Evolutionary conservation across 2,888 invertebrate genomes (phyloP).

Genomic region (Trichogramma evanescens): DNA sequence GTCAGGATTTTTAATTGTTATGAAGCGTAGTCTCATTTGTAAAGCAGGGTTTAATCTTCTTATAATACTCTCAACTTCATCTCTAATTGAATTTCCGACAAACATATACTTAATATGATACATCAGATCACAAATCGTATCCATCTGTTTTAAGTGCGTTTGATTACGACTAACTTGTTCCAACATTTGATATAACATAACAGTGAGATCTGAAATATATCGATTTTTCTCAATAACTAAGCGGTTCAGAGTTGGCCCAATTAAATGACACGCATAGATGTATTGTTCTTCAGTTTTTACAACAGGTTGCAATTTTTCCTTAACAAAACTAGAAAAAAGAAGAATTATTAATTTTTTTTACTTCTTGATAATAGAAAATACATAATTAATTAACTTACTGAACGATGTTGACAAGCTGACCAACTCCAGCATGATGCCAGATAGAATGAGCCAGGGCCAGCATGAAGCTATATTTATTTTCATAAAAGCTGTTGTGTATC

Average conservation of each 20-base stretch:
- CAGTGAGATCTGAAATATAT: conserved; percentile 77
- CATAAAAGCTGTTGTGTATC: conserved; percentile 70
- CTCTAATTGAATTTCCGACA: conserved; percentile 90
- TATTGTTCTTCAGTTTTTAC: conserved; percentile 84
- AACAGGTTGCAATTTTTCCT: conserved; percentile 74
- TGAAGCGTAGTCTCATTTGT: conserved; percentile 83
- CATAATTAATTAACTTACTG: conserved; percentile 51
- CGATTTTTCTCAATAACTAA: conserved; percentile 77
- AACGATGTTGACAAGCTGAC: conserved; percentile 78
- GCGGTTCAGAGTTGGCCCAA: conserved; percentile 88
- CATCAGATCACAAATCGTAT: conserved; percentile 90
- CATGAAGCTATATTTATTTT: conserved; percentile 79
- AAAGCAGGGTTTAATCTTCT: conserved; percentile 77
- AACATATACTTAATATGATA: conserved; percentile 98
- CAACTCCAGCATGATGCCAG: conserved; percentile 92
- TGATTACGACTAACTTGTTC: conserved; percentile 84
- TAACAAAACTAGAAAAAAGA: conserved; percentile 55
- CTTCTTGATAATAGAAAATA: not conserved
- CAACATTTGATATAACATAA: conserved; percentile 81
- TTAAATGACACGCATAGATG: conserved; percentile 82
- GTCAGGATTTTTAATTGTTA: conserved; percentile 80
- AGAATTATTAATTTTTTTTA: not conserved
- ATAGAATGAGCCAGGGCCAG: conserved; percentile 85
- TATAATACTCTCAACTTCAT: conserved; percentile 84
- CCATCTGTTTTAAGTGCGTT: conserved; percentile 71